phyloP scores from a whole-genome alignment of 2,797 vertebrate genomes.

The Acipenser oxyrinchus region DNA sequence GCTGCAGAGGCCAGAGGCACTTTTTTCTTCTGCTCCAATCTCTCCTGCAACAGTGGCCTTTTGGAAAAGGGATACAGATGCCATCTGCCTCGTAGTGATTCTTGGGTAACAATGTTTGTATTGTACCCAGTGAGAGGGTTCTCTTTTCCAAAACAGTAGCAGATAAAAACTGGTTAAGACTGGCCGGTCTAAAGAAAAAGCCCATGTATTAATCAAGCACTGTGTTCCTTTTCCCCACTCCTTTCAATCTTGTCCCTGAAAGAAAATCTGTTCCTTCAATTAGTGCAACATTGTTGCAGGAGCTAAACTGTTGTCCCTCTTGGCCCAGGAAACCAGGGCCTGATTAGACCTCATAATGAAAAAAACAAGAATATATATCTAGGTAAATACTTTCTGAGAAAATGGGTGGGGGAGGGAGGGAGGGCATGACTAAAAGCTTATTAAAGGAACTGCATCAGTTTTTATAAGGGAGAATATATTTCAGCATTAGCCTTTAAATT shows the following conservation, averaged over 20 bases:
- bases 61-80: slow-evolving; percentile 31
- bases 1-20: neutral
- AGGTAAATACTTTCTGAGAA: no score
- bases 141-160: slow-evolving; percentile 40
- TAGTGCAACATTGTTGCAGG: slow-evolving; percentile 23
- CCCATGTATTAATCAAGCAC: slow-evolving; percentile 32
- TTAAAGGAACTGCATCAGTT: neutral
- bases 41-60: slow-evolving; percentile 9
- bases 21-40: slow-evolving; percentile 28
- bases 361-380: no score
- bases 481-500: neutral
- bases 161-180: slow-evolving; percentile 40
- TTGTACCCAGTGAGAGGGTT: slow-evolving; percentile 31
- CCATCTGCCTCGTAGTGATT: slow-evolving; percentile 39
- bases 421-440: no score
- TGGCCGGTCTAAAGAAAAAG: slow-evolving; percentile 2
- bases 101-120: slow-evolving; percentile 37
- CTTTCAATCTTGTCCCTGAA: slow-evolving; percentile 49
- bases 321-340: no score
- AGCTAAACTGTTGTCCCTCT: no score
- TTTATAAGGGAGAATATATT: neutral
- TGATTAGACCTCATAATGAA: no score
- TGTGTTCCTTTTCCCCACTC: slow-evolving; percentile 22
- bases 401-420: no score
- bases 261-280: slow-evolving; percentile 48